Evolutionary conservation across 2,888 invertebrate genomes (phyloP).

Genomic region (Lymantria monacha): DNA sequence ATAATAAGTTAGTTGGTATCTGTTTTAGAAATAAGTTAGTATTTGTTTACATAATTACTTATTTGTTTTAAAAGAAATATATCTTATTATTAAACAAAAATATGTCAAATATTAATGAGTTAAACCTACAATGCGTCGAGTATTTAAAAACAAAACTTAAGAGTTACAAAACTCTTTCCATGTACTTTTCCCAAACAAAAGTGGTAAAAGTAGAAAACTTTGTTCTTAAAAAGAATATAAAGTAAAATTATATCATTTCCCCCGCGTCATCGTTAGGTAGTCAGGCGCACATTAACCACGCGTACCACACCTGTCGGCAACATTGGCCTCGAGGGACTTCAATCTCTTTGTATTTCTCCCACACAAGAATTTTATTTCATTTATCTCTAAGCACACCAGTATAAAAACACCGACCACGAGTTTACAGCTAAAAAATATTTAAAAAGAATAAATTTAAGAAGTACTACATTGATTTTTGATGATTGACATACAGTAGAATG

Average conservation of each 20-base stretch:
- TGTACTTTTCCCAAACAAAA: constrained; percentile 9
- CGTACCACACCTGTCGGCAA: constrained; percentile 60
- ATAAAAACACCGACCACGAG: too few species aligned
- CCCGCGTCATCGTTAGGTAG: constrained; percentile 58
- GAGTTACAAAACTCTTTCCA: background rate
- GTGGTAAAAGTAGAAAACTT: constrained; percentile 12
- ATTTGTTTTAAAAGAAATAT: too few species aligned
- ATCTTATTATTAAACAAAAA: too few species aligned
- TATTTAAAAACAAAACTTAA: background rate
- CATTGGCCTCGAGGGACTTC: constrained; percentile 58
- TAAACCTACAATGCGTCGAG: too few species aligned
- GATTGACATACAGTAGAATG: too few species aligned
- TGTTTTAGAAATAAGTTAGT: too few species aligned
- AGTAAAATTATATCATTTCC: constrained; percentile 54
- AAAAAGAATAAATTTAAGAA: too few species aligned
- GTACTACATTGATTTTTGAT: too few species aligned
- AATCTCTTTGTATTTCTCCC: constrained; percentile 59
- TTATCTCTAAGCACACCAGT: constrained; percentile 43
- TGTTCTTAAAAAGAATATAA: constrained; percentile 28
- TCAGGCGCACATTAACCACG: constrained; percentile 56
- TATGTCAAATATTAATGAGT: too few species aligned
- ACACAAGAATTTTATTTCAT: constrained; percentile 53
- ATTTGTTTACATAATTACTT: too few species aligned
- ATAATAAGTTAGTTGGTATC: too few species aligned
- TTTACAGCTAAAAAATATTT: too few species aligned